phyloP scores from a whole-genome alignment of 2,888 invertebrate genomes.

The Exocentrus adspersus region DNA sequence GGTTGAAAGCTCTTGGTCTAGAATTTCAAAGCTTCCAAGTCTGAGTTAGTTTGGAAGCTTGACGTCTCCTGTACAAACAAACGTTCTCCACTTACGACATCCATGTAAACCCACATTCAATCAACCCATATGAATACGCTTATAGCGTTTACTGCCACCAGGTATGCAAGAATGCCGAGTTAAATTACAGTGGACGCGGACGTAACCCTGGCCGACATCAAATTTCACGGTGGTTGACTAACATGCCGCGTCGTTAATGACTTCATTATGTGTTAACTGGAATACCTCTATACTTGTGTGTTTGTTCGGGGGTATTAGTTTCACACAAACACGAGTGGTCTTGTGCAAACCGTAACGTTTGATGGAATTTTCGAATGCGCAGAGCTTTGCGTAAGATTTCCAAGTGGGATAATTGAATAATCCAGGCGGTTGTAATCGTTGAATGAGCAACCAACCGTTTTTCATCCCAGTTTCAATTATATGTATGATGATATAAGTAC shows the following conservation, averaged over 20 bases:
- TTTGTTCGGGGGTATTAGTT: slow-evolving; percentile 25
- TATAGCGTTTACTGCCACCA: slow-evolving; percentile 10
- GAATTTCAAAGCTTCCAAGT: too few relatives aligned
- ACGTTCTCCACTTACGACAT: too few relatives aligned
- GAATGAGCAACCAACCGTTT: too few relatives aligned
- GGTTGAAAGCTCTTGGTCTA: too few relatives aligned
- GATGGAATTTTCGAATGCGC: neutral
- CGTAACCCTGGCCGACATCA: slow-evolving; percentile 30
- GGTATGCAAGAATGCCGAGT: slow-evolving; percentile 19
- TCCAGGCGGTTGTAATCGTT: neutral
- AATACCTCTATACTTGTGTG: slow-evolving; percentile 36
- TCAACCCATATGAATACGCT: too few relatives aligned
- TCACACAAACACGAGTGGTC: slow-evolving; percentile 4
- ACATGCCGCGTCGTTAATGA: slow-evolving; percentile 50
- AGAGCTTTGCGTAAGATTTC: neutral
- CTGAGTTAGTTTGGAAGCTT: too few relatives aligned
- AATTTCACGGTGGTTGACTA: slow-evolving; percentile 49
- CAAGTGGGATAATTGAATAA: neutral
- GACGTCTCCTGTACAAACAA: too few relatives aligned
- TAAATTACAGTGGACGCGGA: slow-evolving; percentile 32
- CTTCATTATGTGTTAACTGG: slow-evolving; percentile 43
- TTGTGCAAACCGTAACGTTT: slow-evolving; percentile 6
- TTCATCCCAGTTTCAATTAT: too few relatives aligned
- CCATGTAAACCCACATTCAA: too few relatives aligned
- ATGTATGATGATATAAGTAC: too few relatives aligned